Base-by-base conservation (phyloP, 2,888 invertebrate genomes). In the Doris montereyensis region DNA sequence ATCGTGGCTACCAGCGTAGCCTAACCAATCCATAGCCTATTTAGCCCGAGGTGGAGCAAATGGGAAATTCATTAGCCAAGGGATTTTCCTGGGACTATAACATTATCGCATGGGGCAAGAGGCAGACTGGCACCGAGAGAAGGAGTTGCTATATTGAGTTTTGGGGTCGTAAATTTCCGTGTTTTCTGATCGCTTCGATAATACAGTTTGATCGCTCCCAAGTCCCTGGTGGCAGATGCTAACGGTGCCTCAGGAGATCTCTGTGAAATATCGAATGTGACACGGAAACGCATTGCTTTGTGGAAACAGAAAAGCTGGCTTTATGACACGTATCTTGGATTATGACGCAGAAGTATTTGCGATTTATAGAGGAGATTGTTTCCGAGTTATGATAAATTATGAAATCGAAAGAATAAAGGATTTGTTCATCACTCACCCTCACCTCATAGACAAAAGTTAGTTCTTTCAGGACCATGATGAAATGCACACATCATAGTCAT, bases 41-140 rank as follows among this genome's bases (percentile, higher is more conserved):
- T 72, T 72, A 24, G 10, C 52, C 52, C 52, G 21, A 32, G 34
- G 52, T 26, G 60, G 75, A 75, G 75, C 30, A 65, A 79, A 79
- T 75, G 60, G 75, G 68, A 75, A 79, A 74, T 78, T 78, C 78
- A 78, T 78, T 78, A 78, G 78, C 62, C 41, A 21, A 65, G 35
- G 67, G 35, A 74, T 67, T 68, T 79, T 13, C 57, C 67, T 24
- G 67, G 24, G 73, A 41, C 8, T 5, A 41, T 41, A 41, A 5
- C 52, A 41, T 41, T 41, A 41, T 41, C 52, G 52, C 52, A 41
- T n/a, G n/a, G n/a, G n/a, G n/a, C n/a, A n/a, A n/a, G n/a, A n/a
- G n/a, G n/a, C n/a, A 41, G 17, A 41, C 5, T 41, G 52, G 52
- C 17, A 10, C 52, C 8, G 5, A 41, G 17, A 17, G 52, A 41